Percentiles rank a stretch among this genome's conserved stretches.
phyloP scores from a whole-genome alignment of 2,797 vertebrate species.

The Bothrops alternatus region DNA sequence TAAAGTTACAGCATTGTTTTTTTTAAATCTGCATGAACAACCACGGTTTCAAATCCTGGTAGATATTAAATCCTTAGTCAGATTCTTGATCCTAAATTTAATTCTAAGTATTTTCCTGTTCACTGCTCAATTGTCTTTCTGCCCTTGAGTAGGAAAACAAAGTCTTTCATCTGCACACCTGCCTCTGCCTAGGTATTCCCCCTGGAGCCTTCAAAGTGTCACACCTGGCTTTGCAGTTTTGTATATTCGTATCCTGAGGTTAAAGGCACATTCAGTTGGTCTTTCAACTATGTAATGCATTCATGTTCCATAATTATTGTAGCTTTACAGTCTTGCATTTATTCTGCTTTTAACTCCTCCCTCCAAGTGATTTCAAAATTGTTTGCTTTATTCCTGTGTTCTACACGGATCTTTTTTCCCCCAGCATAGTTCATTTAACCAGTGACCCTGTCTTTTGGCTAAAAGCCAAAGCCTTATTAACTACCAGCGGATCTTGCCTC shows the following conservation, averaged over 20 bases:
- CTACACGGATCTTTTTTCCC: too few relatives aligned
- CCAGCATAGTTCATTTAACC: not conserved
- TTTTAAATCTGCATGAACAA: not conserved
- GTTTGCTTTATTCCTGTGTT: not conserved
- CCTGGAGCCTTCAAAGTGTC: not conserved
- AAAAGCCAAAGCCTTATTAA: not conserved
- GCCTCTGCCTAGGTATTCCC: not conserved
- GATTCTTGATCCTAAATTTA: not conserved
- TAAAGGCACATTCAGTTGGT: not conserved
- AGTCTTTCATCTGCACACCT: slow-evolving; percentile 17
- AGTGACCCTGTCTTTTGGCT: not conserved
- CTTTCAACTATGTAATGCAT: not conserved
- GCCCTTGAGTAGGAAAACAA: not conserved
- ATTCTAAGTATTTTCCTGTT: not conserved
- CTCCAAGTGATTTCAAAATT: not conserved
- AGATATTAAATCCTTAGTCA: not conserved
- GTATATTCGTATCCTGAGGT: not conserved
- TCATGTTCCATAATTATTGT: not conserved
- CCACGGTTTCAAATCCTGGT: not conserved
- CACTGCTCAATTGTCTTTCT: not conserved
- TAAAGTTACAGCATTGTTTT: not conserved
- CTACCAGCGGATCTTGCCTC: not conserved
- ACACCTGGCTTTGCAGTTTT: not conserved
- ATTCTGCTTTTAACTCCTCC: not conserved
- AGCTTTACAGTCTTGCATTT: not conserved